phyloP scores from a whole-genome alignment of 2,797 vertebrate genomes.

The Ctenochaetus hawaiiensis region DNA sequence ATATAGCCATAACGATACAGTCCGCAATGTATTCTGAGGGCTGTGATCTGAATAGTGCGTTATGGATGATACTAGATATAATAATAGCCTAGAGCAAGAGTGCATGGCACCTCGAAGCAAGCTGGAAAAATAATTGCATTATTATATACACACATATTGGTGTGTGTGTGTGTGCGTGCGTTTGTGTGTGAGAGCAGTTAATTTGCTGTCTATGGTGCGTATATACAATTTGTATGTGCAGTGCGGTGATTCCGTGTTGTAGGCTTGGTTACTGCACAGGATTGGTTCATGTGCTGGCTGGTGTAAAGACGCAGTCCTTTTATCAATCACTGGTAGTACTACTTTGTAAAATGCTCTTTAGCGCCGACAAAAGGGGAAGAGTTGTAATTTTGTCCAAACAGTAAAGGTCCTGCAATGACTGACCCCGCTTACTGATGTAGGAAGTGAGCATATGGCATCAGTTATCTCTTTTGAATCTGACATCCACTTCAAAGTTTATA shows the following conservation, averaged over 20 bases:
- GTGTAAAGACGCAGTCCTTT: not conserved
- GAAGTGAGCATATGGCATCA: not conserved
- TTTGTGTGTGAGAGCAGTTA: not conserved
- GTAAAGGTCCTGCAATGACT: not conserved
- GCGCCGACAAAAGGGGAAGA: conserved; percentile 6
- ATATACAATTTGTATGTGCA: no score
- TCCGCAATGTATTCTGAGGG: not conserved
- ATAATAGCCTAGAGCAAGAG: no score
- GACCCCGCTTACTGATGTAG: not conserved
- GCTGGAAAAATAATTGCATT: no score
- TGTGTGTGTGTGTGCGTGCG: not conserved
- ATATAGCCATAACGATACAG: not conserved
- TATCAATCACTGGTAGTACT: conserved; percentile 1
- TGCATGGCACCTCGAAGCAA: no score
- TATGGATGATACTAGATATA: not conserved
- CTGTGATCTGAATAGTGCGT: not conserved
- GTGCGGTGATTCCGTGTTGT: no score
- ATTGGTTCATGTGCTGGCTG: no score
- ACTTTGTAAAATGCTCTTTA: conserved; percentile 7
- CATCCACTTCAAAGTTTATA: not conserved
- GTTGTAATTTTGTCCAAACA: not conserved
- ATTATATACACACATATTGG: no score
- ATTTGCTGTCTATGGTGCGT: no score
- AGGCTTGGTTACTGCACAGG: no score
- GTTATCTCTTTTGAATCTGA: not conserved